phyloP scores from a whole-genome alignment of 2,113 vertebrate genomes.

The Salvelinus alpinus region DNA sequence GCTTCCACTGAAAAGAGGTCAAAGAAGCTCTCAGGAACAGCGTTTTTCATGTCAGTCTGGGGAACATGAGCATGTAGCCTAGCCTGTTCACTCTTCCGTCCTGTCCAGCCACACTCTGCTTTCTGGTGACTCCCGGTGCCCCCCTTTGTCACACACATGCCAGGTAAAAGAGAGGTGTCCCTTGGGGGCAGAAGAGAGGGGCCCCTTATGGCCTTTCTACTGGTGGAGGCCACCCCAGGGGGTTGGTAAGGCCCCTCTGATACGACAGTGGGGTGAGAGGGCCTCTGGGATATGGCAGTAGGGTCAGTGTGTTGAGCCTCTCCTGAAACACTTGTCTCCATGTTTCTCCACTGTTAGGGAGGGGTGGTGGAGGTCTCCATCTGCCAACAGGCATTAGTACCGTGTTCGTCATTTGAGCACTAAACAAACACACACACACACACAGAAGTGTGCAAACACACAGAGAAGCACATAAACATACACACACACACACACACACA shows the following conservation, averaged over 20 bases:
- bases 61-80: slow-evolving; percentile 49
- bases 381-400: slow-evolving; percentile 67
- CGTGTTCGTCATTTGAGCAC: slow-evolving; percentile 64
- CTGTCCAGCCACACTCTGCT: slow-evolving; percentile 44
- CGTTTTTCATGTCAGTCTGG: slow-evolving; percentile 59
- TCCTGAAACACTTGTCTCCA: slow-evolving; percentile 56
- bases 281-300: slow-evolving; percentile 35
- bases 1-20: slow-evolving; percentile 57
- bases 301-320: slow-evolving; percentile 52
- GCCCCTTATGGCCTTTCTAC: slow-evolving; percentile 31
- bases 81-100: slow-evolving; percentile 31
- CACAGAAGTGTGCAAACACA: slow-evolving; percentile 47
- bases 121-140: slow-evolving; percentile 48
- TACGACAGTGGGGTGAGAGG: slow-evolving; percentile 68
- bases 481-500: slow-evolving; percentile 10
- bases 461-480: slow-evolving; percentile 31
- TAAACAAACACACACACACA: slow-evolving; percentile 54
- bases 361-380: slow-evolving; percentile 59
- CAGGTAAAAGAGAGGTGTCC: slow-evolving; percentile 52
- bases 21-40: slow-evolving; percentile 56
- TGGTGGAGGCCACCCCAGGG: slow-evolving; percentile 51
- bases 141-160: slow-evolving; percentile 63
- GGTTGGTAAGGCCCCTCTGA: slow-evolving; percentile 55
- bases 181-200: slow-evolving; percentile 28
- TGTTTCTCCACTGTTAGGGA: slow-evolving; percentile 41